Evolutionary conservation across 2,888 invertebrate species (phyloP).

Genomic region (Aphidius colemani): DNA sequence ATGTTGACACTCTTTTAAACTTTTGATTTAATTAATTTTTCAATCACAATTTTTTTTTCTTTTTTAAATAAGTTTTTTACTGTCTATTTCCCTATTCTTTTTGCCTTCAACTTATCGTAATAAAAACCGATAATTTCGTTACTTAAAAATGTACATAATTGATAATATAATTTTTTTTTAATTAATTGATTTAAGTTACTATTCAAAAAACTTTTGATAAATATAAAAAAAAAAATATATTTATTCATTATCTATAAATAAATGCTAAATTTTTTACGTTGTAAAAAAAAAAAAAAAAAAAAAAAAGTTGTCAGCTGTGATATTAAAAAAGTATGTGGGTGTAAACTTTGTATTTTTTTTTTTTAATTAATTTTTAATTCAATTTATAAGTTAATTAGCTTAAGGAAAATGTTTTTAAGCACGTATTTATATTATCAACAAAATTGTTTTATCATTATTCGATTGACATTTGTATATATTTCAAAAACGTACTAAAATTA

Average conservation of each 20-base stretch:
- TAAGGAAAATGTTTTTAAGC: no score
- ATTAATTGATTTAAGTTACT: no score
- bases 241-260: constrained; percentile 48
- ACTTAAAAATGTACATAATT: constrained; percentile 17
- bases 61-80: constrained; percentile 9
- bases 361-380: constrained; percentile 23
- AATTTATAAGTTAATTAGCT: no score
- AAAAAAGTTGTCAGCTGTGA: constrained; percentile 53
- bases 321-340: constrained; percentile 54
- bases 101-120: not conserved
- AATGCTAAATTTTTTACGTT: constrained; percentile 37
- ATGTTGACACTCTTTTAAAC: constrained; percentile 15
- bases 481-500: not conserved
- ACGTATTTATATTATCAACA: not conserved
- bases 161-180: constrained; percentile 12
- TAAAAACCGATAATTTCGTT: no score
- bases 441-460: constrained; percentile 13
- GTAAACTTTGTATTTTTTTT: constrained; percentile 43
- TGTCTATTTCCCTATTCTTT: constrained; percentile 5
- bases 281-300: constrained; percentile 51
- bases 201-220: not conserved
- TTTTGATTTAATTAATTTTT: constrained; percentile 2
- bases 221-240: constrained; percentile 34
- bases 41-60: not conserved
- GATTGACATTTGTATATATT: not conserved